Evolutionary conservation across 2,888 invertebrate genomes (phyloP), one percentile per base, ranked within the genome.

Genomic region (Entomobrya proxima): DNA sequence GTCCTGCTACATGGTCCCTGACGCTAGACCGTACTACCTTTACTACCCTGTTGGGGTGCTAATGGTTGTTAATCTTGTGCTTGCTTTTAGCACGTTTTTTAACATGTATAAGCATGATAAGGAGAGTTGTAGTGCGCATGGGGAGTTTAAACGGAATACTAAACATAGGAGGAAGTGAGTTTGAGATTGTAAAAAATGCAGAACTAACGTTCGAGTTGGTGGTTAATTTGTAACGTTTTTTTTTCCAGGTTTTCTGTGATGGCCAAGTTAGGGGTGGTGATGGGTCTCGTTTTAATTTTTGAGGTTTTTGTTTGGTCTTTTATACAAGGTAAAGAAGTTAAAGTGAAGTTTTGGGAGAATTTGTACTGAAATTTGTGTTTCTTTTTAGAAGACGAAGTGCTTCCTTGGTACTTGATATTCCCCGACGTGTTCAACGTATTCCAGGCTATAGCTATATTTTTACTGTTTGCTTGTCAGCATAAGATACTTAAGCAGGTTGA

Each of bases 361-460:
- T n/a, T n/a, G n/a, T n/a, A n/a, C n/a, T n/a, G n/a, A n/a, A n/a
- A n/a, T 55, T 55, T 11, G 11, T 11, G 6, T 11, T 15, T 55
- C 18, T 13, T n/a, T n/a, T 6, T n/a, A 24, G 61, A 61, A n/a
- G 72, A 83, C 40, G 83, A 80, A n/a, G 76, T 83, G 7, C 72
- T 85, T 1, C 85, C 87, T n/a, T 90, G 89, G 89, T 86, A 83
- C 40, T 85, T 89, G 74, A 75, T 87, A 5, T 82, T 89, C 18
- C 87, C 88, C n/a, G 89, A 90, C 74, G 40, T 89, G 7, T 13
- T 90, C 30, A 88, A 88, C 72, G 40, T 86, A 9, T 40, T 89
- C 37, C 90, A 90, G 78, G 88, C 89, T 2, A 55, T 89, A 32
- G 88, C 88, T 9, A 89, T 89, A 52, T 90, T 90, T 58, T 37